Conservation (phyloP, 2,888 invertebrate species). For the Meteorus colon region DNA sequence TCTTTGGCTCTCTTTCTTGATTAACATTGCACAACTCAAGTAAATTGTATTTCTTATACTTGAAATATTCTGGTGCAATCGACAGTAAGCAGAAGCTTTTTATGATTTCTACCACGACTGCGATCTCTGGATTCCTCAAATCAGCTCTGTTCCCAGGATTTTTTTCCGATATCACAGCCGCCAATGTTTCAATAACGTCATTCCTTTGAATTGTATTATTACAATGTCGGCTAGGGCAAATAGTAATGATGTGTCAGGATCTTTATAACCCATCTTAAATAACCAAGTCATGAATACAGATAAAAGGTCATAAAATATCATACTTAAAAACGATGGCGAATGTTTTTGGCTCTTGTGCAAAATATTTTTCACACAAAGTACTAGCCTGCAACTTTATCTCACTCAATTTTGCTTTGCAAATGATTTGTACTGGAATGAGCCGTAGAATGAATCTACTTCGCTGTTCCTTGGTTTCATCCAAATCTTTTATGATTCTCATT, state of each 20-base stretch:
- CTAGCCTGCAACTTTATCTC: slow-evolving; percentile 83
- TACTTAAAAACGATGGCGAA: slow-evolving; percentile 85
- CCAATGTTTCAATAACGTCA: slow-evolving; percentile 83
- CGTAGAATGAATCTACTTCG: slow-evolving; percentile 86
- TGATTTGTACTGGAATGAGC: slow-evolving; percentile 84
- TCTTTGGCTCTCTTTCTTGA: slow-evolving; percentile 42
- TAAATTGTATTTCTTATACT: slow-evolving; percentile 89
- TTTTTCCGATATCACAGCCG: slow-evolving; percentile 80
- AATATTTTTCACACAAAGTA: slow-evolving; percentile 82
- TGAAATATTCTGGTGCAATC: slow-evolving; percentile 85
- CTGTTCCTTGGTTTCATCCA: slow-evolving; percentile 80
- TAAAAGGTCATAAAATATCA: slow-evolving; percentile 48
- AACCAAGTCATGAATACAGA: not conserved
- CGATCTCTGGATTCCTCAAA: slow-evolving; percentile 84
- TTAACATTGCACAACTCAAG: slow-evolving; percentile 75
- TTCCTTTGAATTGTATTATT: slow-evolving; percentile 84
- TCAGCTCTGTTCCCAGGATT: slow-evolving; percentile 85
- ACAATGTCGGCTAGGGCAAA: slow-evolving; percentile 77
- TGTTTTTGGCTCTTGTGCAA: slow-evolving; percentile 81
- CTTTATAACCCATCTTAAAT: not conserved
- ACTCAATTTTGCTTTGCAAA: slow-evolving; percentile 86
- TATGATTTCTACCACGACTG: slow-evolving; percentile 89
- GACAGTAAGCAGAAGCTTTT: slow-evolving; percentile 86
- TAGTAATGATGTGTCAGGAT: not conserved
- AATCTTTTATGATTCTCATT: slow-evolving; percentile 82